These are phyloP conservation scores for Chelon auratus DNA, from an alignment of 2,797 vertebrate genomes.

Conservation along the genomic window DNA sequence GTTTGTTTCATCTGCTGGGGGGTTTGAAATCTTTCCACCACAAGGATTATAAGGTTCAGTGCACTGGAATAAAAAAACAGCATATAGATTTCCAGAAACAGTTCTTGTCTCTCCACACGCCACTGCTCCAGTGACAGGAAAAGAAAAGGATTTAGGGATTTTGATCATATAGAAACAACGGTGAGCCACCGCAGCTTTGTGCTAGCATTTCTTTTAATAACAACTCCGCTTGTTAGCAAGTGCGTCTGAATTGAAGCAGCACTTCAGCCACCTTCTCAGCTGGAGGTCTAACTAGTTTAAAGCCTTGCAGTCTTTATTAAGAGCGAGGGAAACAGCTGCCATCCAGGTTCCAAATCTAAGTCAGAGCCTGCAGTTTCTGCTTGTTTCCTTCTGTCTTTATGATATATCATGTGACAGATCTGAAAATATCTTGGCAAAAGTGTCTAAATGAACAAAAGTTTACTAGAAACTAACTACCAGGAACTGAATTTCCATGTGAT, in stretches of 20 bases:
- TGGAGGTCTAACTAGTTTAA: slow-evolving; percentile 1
- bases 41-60: neutral
- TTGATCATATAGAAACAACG: slow-evolving; percentile 3
- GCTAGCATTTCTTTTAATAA: neutral
- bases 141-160: neutral
- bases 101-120: neutral
- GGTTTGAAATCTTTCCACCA: slow-evolving; percentile 2
- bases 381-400: too few species aligned
- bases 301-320: neutral
- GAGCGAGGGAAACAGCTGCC: neutral
- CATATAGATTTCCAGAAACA: neutral
- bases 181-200: neutral
- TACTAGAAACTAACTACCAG: neutral
- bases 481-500: neutral
- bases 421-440: neutral
- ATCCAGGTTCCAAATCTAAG: neutral
- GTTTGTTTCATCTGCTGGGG: neutral
- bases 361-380: neutral
- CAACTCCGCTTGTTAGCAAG: neutral
- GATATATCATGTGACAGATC: too few species aligned
- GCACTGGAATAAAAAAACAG: neutral
- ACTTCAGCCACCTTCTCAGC: neutral
- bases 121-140: neutral
- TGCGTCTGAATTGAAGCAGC: slow-evolving; percentile 8
- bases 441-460: slow-evolving; percentile 3